Conservation (phyloP, 2,888 invertebrate genomes). For the Corbicula japonica region DNA sequence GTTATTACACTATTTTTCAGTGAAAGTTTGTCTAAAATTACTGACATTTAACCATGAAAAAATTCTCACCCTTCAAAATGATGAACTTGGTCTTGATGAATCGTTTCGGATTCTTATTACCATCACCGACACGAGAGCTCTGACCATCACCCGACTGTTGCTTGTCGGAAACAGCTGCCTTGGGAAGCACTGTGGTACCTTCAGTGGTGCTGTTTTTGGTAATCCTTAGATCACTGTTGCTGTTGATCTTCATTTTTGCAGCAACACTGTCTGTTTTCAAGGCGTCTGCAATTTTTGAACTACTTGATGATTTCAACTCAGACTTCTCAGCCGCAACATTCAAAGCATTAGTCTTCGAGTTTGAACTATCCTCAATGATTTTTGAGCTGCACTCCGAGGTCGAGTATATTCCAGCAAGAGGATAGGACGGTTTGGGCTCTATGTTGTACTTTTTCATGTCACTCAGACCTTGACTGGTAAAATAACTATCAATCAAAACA, state of each 20-base stretch:
- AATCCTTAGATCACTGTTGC: no score
- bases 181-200: no score
- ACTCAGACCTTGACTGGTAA: conserved; percentile 6
- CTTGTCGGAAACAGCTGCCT: no score
- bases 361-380: no score
- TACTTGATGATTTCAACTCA: no score
- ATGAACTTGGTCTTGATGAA: conserved; percentile 59
- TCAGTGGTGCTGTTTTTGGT: no score
- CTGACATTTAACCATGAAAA: background rate
- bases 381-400: no score
- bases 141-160: background rate
- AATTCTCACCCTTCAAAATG: conserved; percentile 53
- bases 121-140: background rate
- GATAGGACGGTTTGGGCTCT: background rate
- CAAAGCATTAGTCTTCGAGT: background rate
- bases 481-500: conserved; percentile 38
- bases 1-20: no score
- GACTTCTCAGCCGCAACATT: background rate
- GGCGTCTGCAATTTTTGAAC: no score
- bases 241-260: no score
- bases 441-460: background rate
- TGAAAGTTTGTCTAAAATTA: no score
- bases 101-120: conserved; percentile 23
- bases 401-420: background rate
- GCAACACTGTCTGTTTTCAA: no score